Base-by-base conservation (phyloP, 2,113 vertebrate species). In the Neomonachus schauinslandi region DNA sequence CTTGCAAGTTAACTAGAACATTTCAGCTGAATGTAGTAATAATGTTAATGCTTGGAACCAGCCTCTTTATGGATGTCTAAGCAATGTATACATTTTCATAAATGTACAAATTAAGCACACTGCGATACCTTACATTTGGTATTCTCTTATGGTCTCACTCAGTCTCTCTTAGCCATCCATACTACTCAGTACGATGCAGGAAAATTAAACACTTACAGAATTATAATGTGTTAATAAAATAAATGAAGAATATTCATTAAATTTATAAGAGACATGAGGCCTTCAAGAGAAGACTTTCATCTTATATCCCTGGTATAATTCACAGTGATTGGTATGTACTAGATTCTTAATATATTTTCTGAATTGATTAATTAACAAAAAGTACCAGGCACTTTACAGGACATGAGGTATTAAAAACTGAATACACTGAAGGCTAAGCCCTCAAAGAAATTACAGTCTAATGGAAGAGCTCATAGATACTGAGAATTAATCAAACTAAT, bases 331-430 rank as follows among this genome's bases (percentile, higher is more conserved):
- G 26, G 24, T 39, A 85, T 42, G 16, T n/a, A 57, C 28, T 57
- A 72, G 21, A 33, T 65, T 59, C 53, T 90, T 85, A 55, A 89
- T 89, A 57, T 89, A 93, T 85, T 88, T 93, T 59, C 36, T 80
- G 53, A 74, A 87, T 24, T 74, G 51, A 51, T 59, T 69, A 77
- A 79, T 82, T 88, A 84, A 92, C n/a, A 85, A 79, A 67, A 95
- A 85, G 10, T 36, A 88, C 13, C n/a, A 84, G 28, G 7, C 2
- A 46, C 28, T 95, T 86, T 69, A 77, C 4, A 72, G 55, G 16
- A 77, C 5, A 65, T 53, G 26, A 93, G 11, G 19, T 51, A 33
- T 79, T 85, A 92, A 90, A 65, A 86, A 57, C 6, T 12, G 4
- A 86, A 80, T 95, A 90, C 33, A 79, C 2, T 33, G 31, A 85